phyloP scores from a whole-genome alignment of 1,140 invertebrate genomes.

The Drosophila varians region DNA sequence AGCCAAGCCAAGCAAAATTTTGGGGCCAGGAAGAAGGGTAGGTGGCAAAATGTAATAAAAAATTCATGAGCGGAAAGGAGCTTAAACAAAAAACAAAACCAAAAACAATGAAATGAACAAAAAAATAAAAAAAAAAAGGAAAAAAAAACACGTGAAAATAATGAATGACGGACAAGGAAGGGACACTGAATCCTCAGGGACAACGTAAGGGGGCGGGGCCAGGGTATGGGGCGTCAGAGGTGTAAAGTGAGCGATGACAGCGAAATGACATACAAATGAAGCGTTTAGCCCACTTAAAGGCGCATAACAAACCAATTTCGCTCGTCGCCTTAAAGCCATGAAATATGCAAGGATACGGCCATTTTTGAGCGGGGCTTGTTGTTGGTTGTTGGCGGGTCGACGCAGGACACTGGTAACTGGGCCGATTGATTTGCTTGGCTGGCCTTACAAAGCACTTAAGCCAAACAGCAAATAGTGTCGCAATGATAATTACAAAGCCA shows the following conservation, averaged over 20 bases:
- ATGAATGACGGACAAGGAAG: conserved; percentile 69
- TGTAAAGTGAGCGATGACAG: conserved; percentile 47
- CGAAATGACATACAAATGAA: conserved; percentile 79
- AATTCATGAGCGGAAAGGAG: conserved; percentile 74
- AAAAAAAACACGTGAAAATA: conserved; percentile 63
- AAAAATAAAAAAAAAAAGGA: conserved; percentile 14
- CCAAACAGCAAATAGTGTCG: conserved; percentile 78
- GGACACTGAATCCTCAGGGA: conserved; percentile 14
- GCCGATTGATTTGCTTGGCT: conserved; percentile 63
- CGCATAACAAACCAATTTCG: conserved; percentile 76
- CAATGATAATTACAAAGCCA: conserved; percentile 79
- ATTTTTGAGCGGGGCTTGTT: background rate
- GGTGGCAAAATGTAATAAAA: conserved; percentile 77
- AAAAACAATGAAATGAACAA: conserved; percentile 16
- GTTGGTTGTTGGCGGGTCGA: background rate
- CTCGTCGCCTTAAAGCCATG: conserved; percentile 57
- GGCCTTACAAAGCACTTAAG: conserved; percentile 64
- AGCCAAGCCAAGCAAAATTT: conserved; percentile 28
- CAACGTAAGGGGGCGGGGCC: background rate
- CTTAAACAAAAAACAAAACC: conserved; percentile 41
- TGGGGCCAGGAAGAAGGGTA: background rate
- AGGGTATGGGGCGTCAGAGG: background rate
- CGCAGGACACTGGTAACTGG: conserved; percentile 20
- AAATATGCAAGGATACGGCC: conserved; percentile 60
- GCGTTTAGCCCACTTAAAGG: conserved; percentile 79